Percentiles rank a stretch among this genome's conserved stretches.
Conservation (phyloP, 2,888 invertebrate genomes). For the Platerodrilus igneus region DNA sequence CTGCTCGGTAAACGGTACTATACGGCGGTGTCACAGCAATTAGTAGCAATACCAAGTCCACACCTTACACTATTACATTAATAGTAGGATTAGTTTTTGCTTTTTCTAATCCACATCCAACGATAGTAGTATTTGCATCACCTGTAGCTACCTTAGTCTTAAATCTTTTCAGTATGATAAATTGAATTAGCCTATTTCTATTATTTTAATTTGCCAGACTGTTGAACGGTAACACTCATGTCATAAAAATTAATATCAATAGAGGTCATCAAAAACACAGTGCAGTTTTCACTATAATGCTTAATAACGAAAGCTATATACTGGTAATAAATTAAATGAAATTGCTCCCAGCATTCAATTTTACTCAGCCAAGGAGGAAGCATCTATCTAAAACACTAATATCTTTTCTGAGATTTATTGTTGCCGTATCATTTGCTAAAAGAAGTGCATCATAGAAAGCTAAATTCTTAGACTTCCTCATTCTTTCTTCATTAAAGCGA, state of each 20-base stretch:
- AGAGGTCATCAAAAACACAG: slow-evolving; percentile 16
- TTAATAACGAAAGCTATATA: slow-evolving; percentile 11
- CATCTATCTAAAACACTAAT: slow-evolving; percentile 11
- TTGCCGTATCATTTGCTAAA: too few relatives aligned
- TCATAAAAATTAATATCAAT: too few relatives aligned
- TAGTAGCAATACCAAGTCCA: slow-evolving; percentile 17
- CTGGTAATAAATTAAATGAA: slow-evolving; percentile 16
- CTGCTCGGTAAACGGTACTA: slow-evolving; percentile 10
- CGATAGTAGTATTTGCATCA: slow-evolving; percentile 25
- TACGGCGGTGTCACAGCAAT: slow-evolving; percentile 10
- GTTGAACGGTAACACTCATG: slow-evolving; percentile 15
- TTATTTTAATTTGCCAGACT: slow-evolving; percentile 13
- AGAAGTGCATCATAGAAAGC: too few relatives aligned
- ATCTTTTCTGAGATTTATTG: slow-evolving; percentile 7
- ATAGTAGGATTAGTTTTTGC: slow-evolving; percentile 17
- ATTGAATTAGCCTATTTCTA: slow-evolving; percentile 20
- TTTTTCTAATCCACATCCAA: slow-evolving; percentile 23
- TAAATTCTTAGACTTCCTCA: too few relatives aligned
- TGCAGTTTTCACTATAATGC: slow-evolving; percentile 11
- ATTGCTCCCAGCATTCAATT: slow-evolving; percentile 7
- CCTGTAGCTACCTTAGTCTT: slow-evolving; percentile 23
- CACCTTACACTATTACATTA: slow-evolving; percentile 17
- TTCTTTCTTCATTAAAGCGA: too few relatives aligned
- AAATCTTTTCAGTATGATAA: slow-evolving; percentile 20
- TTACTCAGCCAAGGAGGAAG: slow-evolving; percentile 12